Percentiles rank a stretch among this genome's conserved stretches.
Evolutionary conservation across 2,888 invertebrate species (phyloP).

Genomic region (Sphecodes monilicornis): DNA sequence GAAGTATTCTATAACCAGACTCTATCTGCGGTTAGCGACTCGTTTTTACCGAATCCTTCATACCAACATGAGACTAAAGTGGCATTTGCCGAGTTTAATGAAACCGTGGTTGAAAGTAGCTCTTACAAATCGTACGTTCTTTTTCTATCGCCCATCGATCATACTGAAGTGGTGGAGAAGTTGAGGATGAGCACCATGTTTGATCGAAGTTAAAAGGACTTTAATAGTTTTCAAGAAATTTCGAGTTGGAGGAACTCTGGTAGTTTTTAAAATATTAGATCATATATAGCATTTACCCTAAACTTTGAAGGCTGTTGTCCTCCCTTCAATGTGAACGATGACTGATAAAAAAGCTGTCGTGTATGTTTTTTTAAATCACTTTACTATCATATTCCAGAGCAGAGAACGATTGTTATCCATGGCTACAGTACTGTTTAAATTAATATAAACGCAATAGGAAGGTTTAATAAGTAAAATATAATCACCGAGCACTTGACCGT

Average conservation of each 20-base stretch:
- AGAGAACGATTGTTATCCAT: too few species aligned
- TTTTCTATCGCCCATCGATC: not conserved
- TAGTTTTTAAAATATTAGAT: not conserved
- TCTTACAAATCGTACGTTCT: not conserved
- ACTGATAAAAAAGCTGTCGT: not conserved
- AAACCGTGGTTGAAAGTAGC: not conserved
- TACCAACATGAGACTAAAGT: not conserved
- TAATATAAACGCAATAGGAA: too few species aligned
- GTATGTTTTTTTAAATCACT: too few species aligned
- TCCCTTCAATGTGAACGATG: not conserved
- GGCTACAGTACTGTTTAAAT: too few species aligned
- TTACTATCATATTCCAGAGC: too few species aligned
- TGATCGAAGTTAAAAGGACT: not conserved
- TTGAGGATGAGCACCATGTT: not conserved
- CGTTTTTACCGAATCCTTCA: not conserved
- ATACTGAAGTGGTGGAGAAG: not conserved
- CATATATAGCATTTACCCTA: not conserved
- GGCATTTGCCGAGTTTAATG: not conserved
- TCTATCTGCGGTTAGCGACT: not conserved
- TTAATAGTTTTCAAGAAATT: conserved; percentile 3
- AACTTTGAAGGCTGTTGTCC: not conserved
- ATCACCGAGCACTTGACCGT: too few species aligned
- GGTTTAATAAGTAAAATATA: too few species aligned
- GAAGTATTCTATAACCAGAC: not conserved
- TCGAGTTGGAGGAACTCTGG: not conserved